Evolutionary conservation across 1,140 invertebrate species (phyloP).

Genomic region (Diorhabda carinulata): DNA sequence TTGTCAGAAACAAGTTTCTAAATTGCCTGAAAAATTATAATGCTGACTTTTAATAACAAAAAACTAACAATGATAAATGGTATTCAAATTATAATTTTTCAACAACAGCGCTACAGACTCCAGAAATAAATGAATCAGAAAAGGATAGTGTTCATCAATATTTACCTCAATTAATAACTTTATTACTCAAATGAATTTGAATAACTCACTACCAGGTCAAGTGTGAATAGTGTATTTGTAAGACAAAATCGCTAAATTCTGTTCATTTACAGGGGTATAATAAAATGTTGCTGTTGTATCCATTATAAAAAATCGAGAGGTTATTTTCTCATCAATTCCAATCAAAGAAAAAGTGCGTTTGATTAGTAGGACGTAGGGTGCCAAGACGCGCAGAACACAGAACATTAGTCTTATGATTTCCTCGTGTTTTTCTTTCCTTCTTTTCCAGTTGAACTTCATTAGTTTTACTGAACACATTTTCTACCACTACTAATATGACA

Average conservation of each 20-base stretch:
- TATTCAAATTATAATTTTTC: background rate
- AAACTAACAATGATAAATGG: conserved; percentile 1
- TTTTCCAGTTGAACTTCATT: too few relatives aligned
- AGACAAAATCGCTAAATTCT: too few relatives aligned
- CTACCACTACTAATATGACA: too few relatives aligned
- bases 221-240: background rate
- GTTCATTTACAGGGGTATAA: too few relatives aligned
- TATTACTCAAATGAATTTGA: background rate
- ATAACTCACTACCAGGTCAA: background rate
- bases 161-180: background rate
- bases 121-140: background rate
- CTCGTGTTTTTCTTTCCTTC: too few relatives aligned
- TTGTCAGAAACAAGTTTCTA: too few relatives aligned
- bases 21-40: background rate
- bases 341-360: too few relatives aligned
- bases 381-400: too few relatives aligned
- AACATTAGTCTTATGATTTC: too few relatives aligned
- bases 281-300: too few relatives aligned
- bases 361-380: too few relatives aligned
- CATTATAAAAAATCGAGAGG: background rate
- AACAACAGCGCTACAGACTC: background rate
- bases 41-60: background rate
- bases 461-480: too few relatives aligned
- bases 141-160: background rate
- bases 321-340: background rate